phyloP scores from a whole-genome alignment of 2,797 vertebrate genomes.

The Oceanodroma leucorhoa region DNA sequence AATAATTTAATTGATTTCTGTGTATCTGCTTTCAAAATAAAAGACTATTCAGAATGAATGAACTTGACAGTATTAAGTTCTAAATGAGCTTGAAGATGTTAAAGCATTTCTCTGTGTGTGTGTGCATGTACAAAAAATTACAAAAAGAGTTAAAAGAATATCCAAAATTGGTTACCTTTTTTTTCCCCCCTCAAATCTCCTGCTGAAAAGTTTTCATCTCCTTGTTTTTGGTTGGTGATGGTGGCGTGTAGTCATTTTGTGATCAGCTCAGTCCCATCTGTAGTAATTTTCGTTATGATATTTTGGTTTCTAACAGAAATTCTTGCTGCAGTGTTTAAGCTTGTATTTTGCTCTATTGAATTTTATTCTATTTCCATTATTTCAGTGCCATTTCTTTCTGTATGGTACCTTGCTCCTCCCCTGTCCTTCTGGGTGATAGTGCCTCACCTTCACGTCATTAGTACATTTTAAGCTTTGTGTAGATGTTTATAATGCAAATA shows the following conservation, averaged over 20 bases:
- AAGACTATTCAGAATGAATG: background rate
- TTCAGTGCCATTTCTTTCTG: background rate
- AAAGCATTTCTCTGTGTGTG: background rate
- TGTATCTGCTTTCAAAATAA: background rate
- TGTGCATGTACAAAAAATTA: accelerated
- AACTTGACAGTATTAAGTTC: background rate
- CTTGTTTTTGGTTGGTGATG: background rate
- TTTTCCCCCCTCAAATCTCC: background rate
- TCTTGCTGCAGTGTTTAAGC: background rate
- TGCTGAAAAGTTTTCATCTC: background rate
- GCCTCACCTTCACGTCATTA: background rate
- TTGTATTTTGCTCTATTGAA: background rate
- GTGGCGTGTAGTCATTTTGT: background rate
- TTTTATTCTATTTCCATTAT: background rate
- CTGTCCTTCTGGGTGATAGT: background rate
- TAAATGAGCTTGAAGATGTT: background rate
- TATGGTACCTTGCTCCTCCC: background rate
- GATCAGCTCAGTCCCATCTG: background rate
- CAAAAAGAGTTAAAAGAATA: background rate
- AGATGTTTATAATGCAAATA: background rate
- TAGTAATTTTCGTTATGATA: background rate
- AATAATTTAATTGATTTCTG: background rate
- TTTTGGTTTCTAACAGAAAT: background rate
- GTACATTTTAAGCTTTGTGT: background rate
- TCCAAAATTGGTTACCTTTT: background rate